These are phyloP conservation scores for Monopterus albus DNA, from an alignment of 2,113 vertebrate species.

Conservation along the genomic window DNA sequence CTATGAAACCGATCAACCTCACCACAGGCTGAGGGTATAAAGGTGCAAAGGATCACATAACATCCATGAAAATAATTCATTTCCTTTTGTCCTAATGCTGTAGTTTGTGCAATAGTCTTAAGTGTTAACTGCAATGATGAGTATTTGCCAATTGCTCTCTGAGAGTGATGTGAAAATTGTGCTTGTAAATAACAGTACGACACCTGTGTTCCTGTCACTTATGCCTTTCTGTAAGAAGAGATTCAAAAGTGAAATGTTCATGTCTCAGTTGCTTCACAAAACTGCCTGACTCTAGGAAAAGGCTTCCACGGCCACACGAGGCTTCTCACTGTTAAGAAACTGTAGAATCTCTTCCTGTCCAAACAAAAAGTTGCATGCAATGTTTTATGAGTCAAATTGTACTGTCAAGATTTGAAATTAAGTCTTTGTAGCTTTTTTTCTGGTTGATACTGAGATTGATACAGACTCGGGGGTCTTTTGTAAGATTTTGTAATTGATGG, in stretches of 20 bases:
- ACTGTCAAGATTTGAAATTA: conserved; percentile 60
- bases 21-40: conserved; percentile 31
- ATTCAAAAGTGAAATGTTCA: conserved; percentile 27
- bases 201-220: conserved; percentile 42
- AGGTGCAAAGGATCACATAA: conserved; percentile 20
- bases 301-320: conserved; percentile 63
- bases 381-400: conserved; percentile 56
- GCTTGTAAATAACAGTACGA: conserved; percentile 68
- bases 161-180: conserved; percentile 58
- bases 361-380: conserved; percentile 77
- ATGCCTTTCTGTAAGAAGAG: conserved; percentile 6
- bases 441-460: conserved; percentile 71
- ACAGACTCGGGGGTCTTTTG: conserved; percentile 74
- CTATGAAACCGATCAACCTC: conserved; percentile 67
- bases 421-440: conserved; percentile 78
- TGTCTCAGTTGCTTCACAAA: conserved; percentile 29
- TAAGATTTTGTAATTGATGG: conserved; percentile 81
- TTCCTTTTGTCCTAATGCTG: conserved; percentile 75
- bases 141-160: conserved; percentile 71
- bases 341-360: conserved; percentile 54
- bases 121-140: conserved; percentile 67
- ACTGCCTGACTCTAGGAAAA: conserved; percentile 30
- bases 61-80: conserved; percentile 37
- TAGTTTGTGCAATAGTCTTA: conserved; percentile 80
- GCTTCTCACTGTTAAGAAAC: conserved; percentile 66